Base-by-base conservation (phyloP, 2,888 invertebrate genomes). In the Phalera bucephala region DNA sequence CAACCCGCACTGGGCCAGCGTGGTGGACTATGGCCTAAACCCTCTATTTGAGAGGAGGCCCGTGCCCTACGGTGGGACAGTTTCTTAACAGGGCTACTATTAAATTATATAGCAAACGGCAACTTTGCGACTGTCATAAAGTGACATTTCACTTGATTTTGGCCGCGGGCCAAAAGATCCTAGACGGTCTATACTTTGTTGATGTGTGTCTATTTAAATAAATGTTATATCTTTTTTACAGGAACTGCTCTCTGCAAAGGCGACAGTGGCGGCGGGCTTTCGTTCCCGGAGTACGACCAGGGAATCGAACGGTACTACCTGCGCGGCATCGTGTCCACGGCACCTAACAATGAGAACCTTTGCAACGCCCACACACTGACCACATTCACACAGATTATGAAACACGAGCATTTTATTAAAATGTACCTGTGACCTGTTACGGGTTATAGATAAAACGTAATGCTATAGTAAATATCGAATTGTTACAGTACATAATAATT, bases 261-360 rank as follows among this genome's bases (percentile, higher is more conserved):
- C 0, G 85, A 88, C 68, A 84, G 84, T 36, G 87, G 87, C 0
- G 84, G 85, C 0, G 86, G 85, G 0, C 53, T 88, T 0, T 70
- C 74, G 0, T 81, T 85, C 43, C 58, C 73, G 0, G 62, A 64
- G 1, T 22, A 17, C 0, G 74, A 74, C 6, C 53, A 56, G 4
- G 72, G 70, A 1, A 40, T 45, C 0, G 49, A 61, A 1, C 64
- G 82, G 0, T 83, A 67, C 50, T 85, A 78, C 47, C 71, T 87
- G 0, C 63, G 83, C 0, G 87, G 86, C 0, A 45, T 87, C 1
- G 80, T 81, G 0, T 84, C 83, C 17, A 76, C 78, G 0, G 76
- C 79, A 0, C 76, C 82, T 0, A 63, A 56, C 10, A 67, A 68
- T 33, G 71, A 72, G 1, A 52, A 69, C 19, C 31, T 49, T 0